These are phyloP conservation scores for Vireo altiloquus DNA, from an alignment of 2,113 vertebrate genomes.

Conservation along the genomic window DNA sequence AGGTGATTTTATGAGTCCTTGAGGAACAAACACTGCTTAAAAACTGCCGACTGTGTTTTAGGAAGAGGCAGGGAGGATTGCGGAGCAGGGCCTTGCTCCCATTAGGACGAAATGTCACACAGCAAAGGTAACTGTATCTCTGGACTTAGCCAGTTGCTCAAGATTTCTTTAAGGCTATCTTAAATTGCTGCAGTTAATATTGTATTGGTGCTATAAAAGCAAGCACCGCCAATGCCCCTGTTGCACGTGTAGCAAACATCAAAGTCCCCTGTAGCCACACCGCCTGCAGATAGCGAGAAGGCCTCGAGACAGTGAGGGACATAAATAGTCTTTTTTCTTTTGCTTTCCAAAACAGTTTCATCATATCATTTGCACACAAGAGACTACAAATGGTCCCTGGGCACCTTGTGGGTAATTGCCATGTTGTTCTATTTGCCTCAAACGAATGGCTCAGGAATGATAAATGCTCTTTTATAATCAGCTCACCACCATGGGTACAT, in stretches of 20 bases:
- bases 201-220: not conserved
- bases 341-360: not conserved
- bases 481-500: rapidly evolving
- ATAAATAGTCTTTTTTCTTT: not conserved
- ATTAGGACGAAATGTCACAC: not conserved
- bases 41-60: slow-evolving; percentile 10
- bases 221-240: not conserved
- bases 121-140: not conserved
- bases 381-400: not conserved
- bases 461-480: not conserved
- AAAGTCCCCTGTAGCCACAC: not conserved
- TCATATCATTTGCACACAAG: not conserved
- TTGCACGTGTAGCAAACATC: not conserved
- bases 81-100: not conserved
- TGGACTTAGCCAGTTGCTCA: not conserved
- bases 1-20: not conserved
- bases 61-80: not conserved
- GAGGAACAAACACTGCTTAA: not conserved
- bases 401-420: slow-evolving; percentile 9
- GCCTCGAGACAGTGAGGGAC: not conserved
- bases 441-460: not conserved
- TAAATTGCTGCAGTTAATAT: slow-evolving; percentile 17
- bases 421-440: slow-evolving; percentile 24
- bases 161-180: slow-evolving; percentile 14
- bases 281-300: not conserved